phyloP scores from a whole-genome alignment of 2,888 invertebrate genomes.

The Archaeoteleia sp. region DNA sequence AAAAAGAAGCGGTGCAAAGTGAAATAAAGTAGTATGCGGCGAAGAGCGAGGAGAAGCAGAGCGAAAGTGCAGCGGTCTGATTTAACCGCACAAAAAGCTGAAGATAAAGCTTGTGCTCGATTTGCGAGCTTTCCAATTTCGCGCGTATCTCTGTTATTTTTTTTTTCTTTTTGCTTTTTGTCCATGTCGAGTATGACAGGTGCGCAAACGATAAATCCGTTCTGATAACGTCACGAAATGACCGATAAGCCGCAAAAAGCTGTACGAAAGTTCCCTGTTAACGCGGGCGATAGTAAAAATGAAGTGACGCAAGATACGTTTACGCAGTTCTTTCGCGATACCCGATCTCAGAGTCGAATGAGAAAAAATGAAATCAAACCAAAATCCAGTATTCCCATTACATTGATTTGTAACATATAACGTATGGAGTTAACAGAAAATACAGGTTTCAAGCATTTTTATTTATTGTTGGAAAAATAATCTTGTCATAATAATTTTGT shows the following conservation, averaged over 20 bases:
- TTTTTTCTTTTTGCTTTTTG: conserved; percentile 21
- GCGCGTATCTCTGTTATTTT: conserved; percentile 34
- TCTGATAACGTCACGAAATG: conserved; percentile 44
- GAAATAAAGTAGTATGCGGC: conserved; percentile 40
- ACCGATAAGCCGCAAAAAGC: conserved; percentile 50
- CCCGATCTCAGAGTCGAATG: conserved; percentile 4
- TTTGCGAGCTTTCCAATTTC: conserved; percentile 44
- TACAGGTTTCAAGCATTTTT: background rate
- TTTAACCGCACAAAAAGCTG: conserved; percentile 17
- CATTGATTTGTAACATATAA: no score
- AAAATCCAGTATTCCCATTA: no score
- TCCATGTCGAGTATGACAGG: conserved; percentile 39
- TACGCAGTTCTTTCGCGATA: conserved; percentile 6
- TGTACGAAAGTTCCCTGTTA: conserved; percentile 51
- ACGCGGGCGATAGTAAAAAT: conserved; percentile 39
- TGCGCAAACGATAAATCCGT: conserved; percentile 41
- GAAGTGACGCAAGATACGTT: conserved; percentile 35
- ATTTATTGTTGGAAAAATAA: no score
- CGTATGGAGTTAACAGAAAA: background rate
- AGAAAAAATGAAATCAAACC: background rate
- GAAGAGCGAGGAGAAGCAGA: conserved; percentile 1
- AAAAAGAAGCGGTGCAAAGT: conserved; percentile 39
- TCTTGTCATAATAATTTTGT: no score
- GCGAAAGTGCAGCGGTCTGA: conserved; percentile 16
- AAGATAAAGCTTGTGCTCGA: conserved; percentile 42